Percentiles rank a stretch among this genome's conserved stretches.
These are phyloP conservation scores for Enchytraeus crypticus DNA, from an alignment of 2,888 invertebrate genomes.

Conservation along the genomic window DNA sequence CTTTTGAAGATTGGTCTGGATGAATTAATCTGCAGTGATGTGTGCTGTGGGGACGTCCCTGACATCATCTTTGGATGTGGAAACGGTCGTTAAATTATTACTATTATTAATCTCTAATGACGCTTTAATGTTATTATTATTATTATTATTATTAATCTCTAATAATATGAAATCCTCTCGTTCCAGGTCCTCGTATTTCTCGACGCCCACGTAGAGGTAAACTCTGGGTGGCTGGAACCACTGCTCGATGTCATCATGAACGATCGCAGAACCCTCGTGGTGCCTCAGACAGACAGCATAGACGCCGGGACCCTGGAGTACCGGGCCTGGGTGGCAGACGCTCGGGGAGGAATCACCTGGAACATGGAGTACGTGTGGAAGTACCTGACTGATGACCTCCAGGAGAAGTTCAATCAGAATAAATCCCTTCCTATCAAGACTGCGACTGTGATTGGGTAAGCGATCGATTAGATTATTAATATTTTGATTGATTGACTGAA, in stretches of 20 bases:
- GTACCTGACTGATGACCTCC: neutral
- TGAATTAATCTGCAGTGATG: no score
- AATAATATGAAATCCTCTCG: no score
- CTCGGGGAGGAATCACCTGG: constrained; percentile 19
- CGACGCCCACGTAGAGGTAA: constrained; percentile 25
- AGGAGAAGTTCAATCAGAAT: neutral
- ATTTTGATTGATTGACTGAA: no score
- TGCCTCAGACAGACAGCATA: constrained; percentile 21
- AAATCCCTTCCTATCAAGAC: neutral
- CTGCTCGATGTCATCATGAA: constrained; percentile 13
- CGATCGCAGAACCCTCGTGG: constrained; percentile 9
- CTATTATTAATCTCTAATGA: no score
- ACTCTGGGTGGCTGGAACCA: constrained; percentile 22
- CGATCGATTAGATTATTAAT: no score
- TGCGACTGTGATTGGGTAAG: neutral
- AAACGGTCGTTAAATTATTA: no score
- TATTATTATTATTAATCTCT: no score
- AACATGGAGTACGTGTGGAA: constrained; percentile 19
- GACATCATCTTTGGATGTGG: no score
- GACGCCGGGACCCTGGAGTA: constrained; percentile 12
- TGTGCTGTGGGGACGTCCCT: no score
- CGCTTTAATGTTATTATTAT: no score
- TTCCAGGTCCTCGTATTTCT: constrained; percentile 21
- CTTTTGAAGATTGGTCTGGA: no score
- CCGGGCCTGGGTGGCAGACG: neutral